Percentiles rank a stretch among this genome's conserved stretches.
These are phyloP conservation scores for Leucophenga varia DNA, from an alignment of 1,140 invertebrate genomes.

Conservation along the genomic window DNA sequence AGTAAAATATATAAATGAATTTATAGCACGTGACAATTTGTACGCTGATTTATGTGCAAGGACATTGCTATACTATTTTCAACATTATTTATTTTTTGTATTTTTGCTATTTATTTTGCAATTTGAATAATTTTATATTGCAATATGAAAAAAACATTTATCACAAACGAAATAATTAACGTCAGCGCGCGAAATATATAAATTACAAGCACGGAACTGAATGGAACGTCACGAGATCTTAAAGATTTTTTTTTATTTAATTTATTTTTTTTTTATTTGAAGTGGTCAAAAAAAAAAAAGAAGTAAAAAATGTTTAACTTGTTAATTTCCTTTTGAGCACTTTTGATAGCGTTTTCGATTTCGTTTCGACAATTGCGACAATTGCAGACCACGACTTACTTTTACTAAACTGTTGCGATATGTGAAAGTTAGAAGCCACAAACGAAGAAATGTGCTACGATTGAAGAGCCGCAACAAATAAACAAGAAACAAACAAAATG, in stretches of 20 bases:
- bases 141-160: slow-evolving; percentile 35
- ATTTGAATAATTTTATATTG: slow-evolving; percentile 43
- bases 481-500: slow-evolving; percentile 28
- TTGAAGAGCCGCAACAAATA: slow-evolving; percentile 14
- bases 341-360: too few relatives aligned
- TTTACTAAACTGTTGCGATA: too few relatives aligned
- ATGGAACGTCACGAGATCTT: too few relatives aligned
- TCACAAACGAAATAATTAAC: slow-evolving; percentile 43
- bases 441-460: too few relatives aligned
- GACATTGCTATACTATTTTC: slow-evolving; percentile 10
- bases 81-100: too few relatives aligned
- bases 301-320: too few relatives aligned
- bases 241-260: slow-evolving; percentile 8
- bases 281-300: too few relatives aligned
- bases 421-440: too few relatives aligned
- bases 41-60: slow-evolving; percentile 31
- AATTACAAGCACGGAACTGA: slow-evolving; percentile 12
- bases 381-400: too few relatives aligned
- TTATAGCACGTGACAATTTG: slow-evolving; percentile 46
- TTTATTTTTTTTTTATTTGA: neutral
- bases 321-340: too few relatives aligned
- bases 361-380: too few relatives aligned
- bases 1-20: slow-evolving; percentile 34
- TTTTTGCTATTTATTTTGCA: slow-evolving; percentile 13
- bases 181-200: slow-evolving; percentile 22